These are phyloP conservation scores for Anabas testudineus DNA, from an alignment of 2,797 vertebrate genomes.

Conservation along the genomic window DNA sequence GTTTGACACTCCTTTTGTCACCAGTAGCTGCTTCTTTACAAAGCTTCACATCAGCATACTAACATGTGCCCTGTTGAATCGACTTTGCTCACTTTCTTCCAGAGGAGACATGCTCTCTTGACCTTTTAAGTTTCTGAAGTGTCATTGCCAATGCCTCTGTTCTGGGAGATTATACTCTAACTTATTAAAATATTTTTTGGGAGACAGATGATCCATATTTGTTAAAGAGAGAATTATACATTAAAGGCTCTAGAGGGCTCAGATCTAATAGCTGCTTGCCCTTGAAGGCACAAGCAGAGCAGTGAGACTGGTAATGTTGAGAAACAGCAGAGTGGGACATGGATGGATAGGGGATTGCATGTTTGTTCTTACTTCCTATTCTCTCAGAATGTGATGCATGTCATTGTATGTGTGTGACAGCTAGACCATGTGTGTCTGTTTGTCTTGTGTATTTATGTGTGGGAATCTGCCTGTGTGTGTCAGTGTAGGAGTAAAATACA, in stretches of 20 bases:
- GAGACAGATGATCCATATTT: conserved; percentile 59
- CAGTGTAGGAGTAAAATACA: conserved; percentile 36
- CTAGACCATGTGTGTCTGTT: conserved; percentile 45
- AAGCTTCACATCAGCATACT: conserved; percentile 43
- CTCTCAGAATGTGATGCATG: conserved; percentile 31
- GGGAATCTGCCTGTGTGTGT: conserved; percentile 29
- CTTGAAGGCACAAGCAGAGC: conserved; percentile 62
- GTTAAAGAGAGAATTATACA: conserved; percentile 81
- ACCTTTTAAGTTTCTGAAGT: conserved; percentile 55
- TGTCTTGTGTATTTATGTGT: conserved; percentile 12
- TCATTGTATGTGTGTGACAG: conserved; percentile 41
- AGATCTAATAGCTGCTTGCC: conserved; percentile 73
- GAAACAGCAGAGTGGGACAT: conserved; percentile 46
- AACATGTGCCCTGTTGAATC: conserved; percentile 30
- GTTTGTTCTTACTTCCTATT: conserved; percentile 31
- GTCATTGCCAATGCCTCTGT: conserved; percentile 55
- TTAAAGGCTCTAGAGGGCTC: conserved; percentile 74
- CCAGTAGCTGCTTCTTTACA: conserved; percentile 25
- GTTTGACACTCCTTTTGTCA: conserved; percentile 45
- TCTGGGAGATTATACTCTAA: conserved; percentile 60
- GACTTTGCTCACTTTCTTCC: conserved; percentile 28
- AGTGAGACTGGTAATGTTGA: conserved; percentile 56
- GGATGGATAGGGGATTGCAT: conserved; percentile 23
- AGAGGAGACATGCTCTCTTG: conserved; percentile 60
- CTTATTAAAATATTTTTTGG: conserved; percentile 68